Base-by-base conservation (phyloP, 37 sponge, comb jelly and placozoan genomes). In the Corticium candelabrum region DNA sequence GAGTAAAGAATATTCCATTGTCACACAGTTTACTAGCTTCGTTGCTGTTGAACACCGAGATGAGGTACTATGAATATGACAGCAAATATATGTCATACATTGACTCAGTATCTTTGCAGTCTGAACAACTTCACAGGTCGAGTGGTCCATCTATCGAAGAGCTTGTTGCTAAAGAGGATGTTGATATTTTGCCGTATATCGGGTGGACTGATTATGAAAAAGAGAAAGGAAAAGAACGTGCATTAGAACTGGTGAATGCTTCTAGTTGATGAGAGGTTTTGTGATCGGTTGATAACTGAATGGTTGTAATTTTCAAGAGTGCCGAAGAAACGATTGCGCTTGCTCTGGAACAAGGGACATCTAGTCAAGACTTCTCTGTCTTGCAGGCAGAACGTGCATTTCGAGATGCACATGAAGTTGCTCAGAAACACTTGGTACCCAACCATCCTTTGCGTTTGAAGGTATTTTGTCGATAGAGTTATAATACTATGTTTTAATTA, bases 11-110 rank as follows among this genome's bases (percentile, higher is more conserved):
- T 86, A 94, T 76, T 91, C 89, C 80, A 94, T 94, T 73, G 95
- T 94, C 40, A 90, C 94, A 34, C 94, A 89, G 84, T 97, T 91
- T 82, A 97, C 98, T 62, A 97, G 99, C 82, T 97, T 97, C 84
- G 92, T 97, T 1, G 99, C 99, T 35, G 91, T 97, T 56, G 99
- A 97, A 40, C 85, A 89, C 80, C 84, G 99, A 78, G 90, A 85
- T 31, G 85, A 89, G 87, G 92, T 92, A 39, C 69, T 78, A n/a
- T n/a, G 37, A 34, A 70, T 70, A 5, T 32, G 5, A 29, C 73
- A 29, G 73, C 5, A 70, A 70, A 70, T 5, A 15, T 4, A 5
- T 5, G 4, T 70, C 4, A 70, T 70, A 29, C 11, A 50, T 50
- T 27, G 11, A 11, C 62, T 21, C 62, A 11, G 11, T 21, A 11